These are phyloP conservation scores for Enteromius anoplus DNA, from an alignment of 2,797 vertebrate genomes.

Conservation along the genomic window DNA sequence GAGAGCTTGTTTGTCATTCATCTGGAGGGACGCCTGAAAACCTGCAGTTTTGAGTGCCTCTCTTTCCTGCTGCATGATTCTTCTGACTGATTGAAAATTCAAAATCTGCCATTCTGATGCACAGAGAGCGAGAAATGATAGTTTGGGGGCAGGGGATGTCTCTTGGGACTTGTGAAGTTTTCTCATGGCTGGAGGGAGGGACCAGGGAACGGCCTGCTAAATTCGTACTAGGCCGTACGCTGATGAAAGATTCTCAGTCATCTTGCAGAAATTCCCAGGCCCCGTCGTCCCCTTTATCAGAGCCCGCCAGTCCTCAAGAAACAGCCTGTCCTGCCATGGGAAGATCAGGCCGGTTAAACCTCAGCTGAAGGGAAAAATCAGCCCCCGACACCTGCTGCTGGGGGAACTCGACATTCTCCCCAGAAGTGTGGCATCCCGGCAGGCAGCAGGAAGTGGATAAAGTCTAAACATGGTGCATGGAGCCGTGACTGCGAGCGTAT, in stretches of 20 bases:
- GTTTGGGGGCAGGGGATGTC: conserved; percentile 41
- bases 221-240: conserved; percentile 40
- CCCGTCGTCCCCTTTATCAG: conserved; percentile 44
- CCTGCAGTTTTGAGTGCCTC: not conserved
- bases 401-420: not conserved
- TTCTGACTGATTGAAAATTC: not conserved
- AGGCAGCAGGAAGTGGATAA: conserved; percentile 6
- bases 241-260: conserved; percentile 49
- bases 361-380: conserved; percentile 3
- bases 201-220: conserved; percentile 45
- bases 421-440: not conserved
- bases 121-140: not conserved
- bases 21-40: not conserved
- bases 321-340: not conserved
- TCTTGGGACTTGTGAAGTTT: conserved; percentile 44
- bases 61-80: not conserved
- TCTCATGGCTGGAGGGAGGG: conserved; percentile 51
- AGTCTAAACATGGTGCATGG: conserved; percentile 23
- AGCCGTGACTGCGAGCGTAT: conserved; percentile 5
- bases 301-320: conserved; percentile 15
- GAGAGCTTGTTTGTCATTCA: not conserved
- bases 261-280: conserved; percentile 51
- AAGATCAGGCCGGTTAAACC: conserved; percentile 14
- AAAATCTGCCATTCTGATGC: not conserved
- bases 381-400: conserved; percentile 33